Conservation (phyloP, 1,140 invertebrate species). For the Drosophila auraria region DNA sequence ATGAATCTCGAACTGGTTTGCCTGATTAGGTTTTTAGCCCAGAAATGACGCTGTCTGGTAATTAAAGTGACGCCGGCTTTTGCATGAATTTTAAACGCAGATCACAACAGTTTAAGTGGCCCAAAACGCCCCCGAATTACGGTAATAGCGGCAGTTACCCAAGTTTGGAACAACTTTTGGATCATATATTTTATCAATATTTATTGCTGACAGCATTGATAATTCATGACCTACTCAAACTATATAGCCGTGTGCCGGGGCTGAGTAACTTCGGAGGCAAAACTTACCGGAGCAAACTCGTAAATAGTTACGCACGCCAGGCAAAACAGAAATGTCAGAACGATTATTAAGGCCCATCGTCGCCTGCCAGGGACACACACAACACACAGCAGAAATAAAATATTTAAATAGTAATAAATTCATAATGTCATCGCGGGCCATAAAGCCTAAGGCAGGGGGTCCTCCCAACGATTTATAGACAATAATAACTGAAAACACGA, state of each 20-base stretch:
- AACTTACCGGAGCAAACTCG: slow-evolving; percentile 69
- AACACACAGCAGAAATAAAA: slow-evolving; percentile 74
- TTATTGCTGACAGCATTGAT: slow-evolving; percentile 83
- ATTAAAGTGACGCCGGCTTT: slow-evolving; percentile 31
- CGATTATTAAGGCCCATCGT: slow-evolving; percentile 75
- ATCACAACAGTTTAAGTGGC: slow-evolving; percentile 15
- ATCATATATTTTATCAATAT: slow-evolving; percentile 76
- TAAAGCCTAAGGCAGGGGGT: slow-evolving; percentile 44
- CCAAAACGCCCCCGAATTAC: slow-evolving; percentile 12
- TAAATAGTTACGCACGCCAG: slow-evolving; percentile 81
- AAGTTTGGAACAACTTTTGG: slow-evolving; percentile 45
- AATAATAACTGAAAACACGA: slow-evolving; percentile 81
- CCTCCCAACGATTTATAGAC: slow-evolving; percentile 73
- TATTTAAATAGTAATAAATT: slow-evolving; percentile 84
- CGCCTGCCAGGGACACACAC: slow-evolving; percentile 70
- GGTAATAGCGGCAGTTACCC: slow-evolving; percentile 19
- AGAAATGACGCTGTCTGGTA: slow-evolving; percentile 16
- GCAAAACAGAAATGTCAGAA: slow-evolving; percentile 63
- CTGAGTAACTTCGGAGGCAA: slow-evolving; percentile 19
- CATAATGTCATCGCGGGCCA: slow-evolving; percentile 81
- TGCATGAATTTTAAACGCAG: slow-evolving; percentile 20
- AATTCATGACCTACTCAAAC: slow-evolving; percentile 83
- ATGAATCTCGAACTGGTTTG: slow-evolving; percentile 36
- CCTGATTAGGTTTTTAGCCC: slow-evolving; percentile 18
- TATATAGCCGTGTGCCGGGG: slow-evolving; percentile 24